These are phyloP conservation scores for Eurosta solidaginis DNA, from an alignment of 1,140 invertebrate species.

Conservation along the genomic window DNA sequence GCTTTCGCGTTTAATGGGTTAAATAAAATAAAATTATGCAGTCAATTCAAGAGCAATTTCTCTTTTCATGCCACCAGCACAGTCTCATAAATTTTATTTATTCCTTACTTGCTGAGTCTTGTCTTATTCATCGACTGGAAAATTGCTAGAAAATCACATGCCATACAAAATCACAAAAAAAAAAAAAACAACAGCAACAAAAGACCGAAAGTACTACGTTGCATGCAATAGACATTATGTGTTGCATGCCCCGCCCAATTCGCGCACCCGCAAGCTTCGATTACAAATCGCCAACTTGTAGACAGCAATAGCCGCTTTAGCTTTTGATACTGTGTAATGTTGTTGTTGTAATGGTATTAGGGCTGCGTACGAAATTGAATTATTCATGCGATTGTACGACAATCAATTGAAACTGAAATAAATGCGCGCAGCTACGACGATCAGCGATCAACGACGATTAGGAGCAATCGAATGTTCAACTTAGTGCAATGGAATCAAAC, in stretches of 20 bases:
- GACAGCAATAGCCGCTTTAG: neutral
- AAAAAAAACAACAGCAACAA: neutral
- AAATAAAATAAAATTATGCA: slow-evolving; percentile 9
- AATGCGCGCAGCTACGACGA: slow-evolving; percentile 16
- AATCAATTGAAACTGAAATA: slow-evolving; percentile 34
- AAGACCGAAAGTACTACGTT: neutral
- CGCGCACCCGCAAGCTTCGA: neutral
- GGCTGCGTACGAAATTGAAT: slow-evolving; percentile 26
- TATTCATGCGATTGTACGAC: slow-evolving; percentile 33
- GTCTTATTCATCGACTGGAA: neutral
- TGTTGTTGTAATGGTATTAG: neutral
- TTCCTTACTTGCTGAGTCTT: neutral
- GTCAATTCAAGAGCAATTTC: slow-evolving; percentile 26
- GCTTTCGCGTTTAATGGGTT: too few species aligned
- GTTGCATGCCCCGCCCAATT: neutral
- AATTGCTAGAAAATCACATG: slow-evolving; percentile 24
- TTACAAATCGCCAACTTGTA: slow-evolving; percentile 17
- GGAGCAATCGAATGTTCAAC: neutral
- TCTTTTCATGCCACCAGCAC: slow-evolving; percentile 22
- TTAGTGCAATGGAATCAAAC: too few species aligned
- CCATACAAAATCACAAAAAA: neutral
- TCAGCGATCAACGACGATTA: neutral
- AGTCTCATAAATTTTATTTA: neutral
- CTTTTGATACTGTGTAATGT: neutral
- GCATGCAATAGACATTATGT: neutral